Base-by-base conservation (phyloP, 2,797 vertebrate species). In the Psittacula derbiana region DNA sequence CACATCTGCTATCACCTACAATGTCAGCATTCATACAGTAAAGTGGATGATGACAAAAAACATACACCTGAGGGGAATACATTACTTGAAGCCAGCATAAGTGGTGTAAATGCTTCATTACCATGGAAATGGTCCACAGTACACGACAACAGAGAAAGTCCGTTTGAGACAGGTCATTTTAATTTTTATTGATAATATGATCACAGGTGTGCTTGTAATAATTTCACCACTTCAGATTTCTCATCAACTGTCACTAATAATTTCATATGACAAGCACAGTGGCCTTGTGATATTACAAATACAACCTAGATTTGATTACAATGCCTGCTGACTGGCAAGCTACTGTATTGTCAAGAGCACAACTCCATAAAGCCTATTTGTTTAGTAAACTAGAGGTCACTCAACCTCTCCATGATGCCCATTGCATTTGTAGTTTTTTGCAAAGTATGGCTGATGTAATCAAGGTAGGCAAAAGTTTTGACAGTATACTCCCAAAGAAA, bases 151-250 rank as follows among this genome's bases (percentile, higher is more conserved):
- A 95, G 30, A 81, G 79, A 73, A 92, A 90, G 53, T 87, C 46
- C 53, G 31, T 70, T 65, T 88, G 70, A 97, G 86, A 95, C 67
- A 95, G 79, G 62, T 44, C 31, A 73, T 95, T 96, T 97, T 97
- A 96, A 97, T 96, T 97, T 97, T 96, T 97, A 98, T 95, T 94
- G 96, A 96, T 96, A 95, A 92, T 95, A 92, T 62, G 95, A 95
- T 97, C 95, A 86, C 97, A 97, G 93, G 82, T 97, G 92, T 94
- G 86, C 71, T 97, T 97, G 96, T 95, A 97, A 97, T 98, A 90
- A 96, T 96, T 95, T 96, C 38, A 62, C 36, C 55, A 82, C 73
- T 95, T 92, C 70, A 67, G 20, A 41, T 94, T 97, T 74, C 89
- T 93, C 71, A 95, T 97, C 93, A 96, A 60, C 64, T 97, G 96